phyloP scores from a whole-genome alignment of 2,888 invertebrate genomes.

The Drosophila putrida region DNA sequence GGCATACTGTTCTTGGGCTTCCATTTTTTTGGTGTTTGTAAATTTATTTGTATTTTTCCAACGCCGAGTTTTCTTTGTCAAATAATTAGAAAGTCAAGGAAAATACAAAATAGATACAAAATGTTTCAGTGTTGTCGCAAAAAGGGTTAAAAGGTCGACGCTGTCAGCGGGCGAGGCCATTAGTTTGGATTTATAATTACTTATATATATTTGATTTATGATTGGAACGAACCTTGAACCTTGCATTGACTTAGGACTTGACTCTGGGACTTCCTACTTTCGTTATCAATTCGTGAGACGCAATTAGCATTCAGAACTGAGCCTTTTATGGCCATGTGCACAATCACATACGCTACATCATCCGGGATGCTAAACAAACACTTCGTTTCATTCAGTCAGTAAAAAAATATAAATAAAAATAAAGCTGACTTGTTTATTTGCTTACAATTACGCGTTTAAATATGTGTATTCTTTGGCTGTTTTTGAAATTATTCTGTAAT shows the following conservation, averaged over 20 bases:
- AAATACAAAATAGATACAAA: neutral
- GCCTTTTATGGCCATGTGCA: slow-evolving; percentile 38
- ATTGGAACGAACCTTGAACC: slow-evolving; percentile 24
- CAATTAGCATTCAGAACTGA: slow-evolving; percentile 45
- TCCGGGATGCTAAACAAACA: slow-evolving; percentile 57
- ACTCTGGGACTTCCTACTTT: neutral
- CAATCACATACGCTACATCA: slow-evolving; percentile 14
- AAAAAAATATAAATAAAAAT: neutral
- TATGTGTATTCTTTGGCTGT: slow-evolving; percentile 26
- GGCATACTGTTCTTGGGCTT: slow-evolving; percentile 18
- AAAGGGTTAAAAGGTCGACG: slow-evolving; percentile 71
- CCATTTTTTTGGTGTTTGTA: slow-evolving; percentile 30
- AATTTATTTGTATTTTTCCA: slow-evolving; percentile 46
- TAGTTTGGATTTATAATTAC: slow-evolving; percentile 56
- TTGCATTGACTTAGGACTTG: slow-evolving; percentile 29
- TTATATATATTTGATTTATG: slow-evolving; percentile 64
- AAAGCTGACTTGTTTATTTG: slow-evolving; percentile 34
- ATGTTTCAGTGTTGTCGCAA: slow-evolving; percentile 18
- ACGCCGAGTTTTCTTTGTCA: slow-evolving; percentile 39
- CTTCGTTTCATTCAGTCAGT: slow-evolving; percentile 57
- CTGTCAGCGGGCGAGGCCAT: slow-evolving; percentile 67
- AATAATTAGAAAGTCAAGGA: slow-evolving; percentile 69
- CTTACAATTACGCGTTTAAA: slow-evolving; percentile 40
- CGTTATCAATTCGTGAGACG: slow-evolving; percentile 21
- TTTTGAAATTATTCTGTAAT: slow-evolving; percentile 61